Evolutionary conservation across 2,113 vertebrate species (phyloP).

Genomic region (Perca schrenkii): DNA sequence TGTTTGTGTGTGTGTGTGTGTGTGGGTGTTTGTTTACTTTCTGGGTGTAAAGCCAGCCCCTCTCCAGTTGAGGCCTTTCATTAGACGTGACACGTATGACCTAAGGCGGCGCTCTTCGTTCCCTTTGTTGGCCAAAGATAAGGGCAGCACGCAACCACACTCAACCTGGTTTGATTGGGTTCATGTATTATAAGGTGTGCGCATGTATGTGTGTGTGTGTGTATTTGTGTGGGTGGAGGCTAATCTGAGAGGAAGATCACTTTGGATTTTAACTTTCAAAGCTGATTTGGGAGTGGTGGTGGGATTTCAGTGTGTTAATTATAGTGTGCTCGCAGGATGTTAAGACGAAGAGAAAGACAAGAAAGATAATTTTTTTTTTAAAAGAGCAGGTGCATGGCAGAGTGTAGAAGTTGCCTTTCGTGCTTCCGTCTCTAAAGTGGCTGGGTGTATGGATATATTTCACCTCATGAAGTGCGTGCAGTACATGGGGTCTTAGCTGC

Average conservation of each 20-base stretch:
- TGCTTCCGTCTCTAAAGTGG: neutral
- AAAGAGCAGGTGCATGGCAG: slow-evolving; percentile 22
- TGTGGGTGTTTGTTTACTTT: slow-evolving; percentile 60
- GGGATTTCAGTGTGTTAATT: slow-evolving; percentile 64
- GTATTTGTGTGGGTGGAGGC: neutral
- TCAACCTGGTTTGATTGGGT: neutral
- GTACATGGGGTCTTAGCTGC: slow-evolving; percentile 41
- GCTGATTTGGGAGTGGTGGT: slow-evolving; percentile 56
- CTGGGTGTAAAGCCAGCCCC: slow-evolving; percentile 33
- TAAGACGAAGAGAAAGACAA: slow-evolving; percentile 5
- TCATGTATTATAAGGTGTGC: slow-evolving; percentile 1
- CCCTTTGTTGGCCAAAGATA: slow-evolving; percentile 47
- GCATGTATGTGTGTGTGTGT: slow-evolving; percentile 22
- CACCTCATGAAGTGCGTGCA: slow-evolving; percentile 18
- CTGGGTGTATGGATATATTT: neutral
- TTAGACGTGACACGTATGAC: slow-evolving; percentile 64
- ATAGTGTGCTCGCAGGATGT: slow-evolving; percentile 19
- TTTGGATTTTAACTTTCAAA: slow-evolving; percentile 59
- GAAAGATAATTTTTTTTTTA: neutral
- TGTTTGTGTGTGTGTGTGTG: neutral
- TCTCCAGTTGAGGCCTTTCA: slow-evolving; percentile 50
- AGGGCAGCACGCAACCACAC: slow-evolving; percentile 30
- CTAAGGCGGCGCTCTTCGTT: slow-evolving; percentile 47
- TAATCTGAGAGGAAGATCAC: slow-evolving; percentile 51
- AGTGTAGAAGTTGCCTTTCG: slow-evolving; percentile 5